phyloP scores from a whole-genome alignment of 2,113 vertebrate species.

The Nanorana parkeri region DNA sequence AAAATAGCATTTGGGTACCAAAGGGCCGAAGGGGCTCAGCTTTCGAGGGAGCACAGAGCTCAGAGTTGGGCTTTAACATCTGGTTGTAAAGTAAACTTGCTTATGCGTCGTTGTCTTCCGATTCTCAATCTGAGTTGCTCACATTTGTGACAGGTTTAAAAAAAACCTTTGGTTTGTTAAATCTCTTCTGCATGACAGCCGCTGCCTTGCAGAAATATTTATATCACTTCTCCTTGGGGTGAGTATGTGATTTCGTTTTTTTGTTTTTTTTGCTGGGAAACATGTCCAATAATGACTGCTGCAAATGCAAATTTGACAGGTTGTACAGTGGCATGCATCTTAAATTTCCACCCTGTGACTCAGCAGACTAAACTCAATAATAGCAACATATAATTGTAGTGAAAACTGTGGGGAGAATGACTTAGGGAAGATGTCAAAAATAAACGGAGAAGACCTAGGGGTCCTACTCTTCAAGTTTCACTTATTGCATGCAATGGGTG shows the following conservation, averaged over 20 bases:
- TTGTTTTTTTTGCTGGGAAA: constrained; percentile 10
- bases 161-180: neutral
- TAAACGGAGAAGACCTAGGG: no score
- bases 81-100: no score
- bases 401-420: neutral
- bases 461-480: no score
- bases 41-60: no score
- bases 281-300: constrained; percentile 18
- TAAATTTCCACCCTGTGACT: constrained; percentile 6
- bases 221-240: neutral
- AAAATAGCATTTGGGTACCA: no score
- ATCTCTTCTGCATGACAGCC: neutral
- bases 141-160: no score
- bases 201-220: neutral
- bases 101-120: no score
- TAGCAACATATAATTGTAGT: neutral
- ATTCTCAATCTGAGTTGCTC: no score
- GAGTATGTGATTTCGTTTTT: neutral
- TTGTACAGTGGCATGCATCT: constrained; percentile 6
- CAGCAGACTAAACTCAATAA: neutral
- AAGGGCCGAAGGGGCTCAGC: no score
- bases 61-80: no score
- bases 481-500: no score
- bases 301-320: constrained; percentile 22
- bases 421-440: neutral